Base-by-base conservation (phyloP, 53 echinoderm and acorn worm genomes). In the Glandiceps talaboti region DNA sequence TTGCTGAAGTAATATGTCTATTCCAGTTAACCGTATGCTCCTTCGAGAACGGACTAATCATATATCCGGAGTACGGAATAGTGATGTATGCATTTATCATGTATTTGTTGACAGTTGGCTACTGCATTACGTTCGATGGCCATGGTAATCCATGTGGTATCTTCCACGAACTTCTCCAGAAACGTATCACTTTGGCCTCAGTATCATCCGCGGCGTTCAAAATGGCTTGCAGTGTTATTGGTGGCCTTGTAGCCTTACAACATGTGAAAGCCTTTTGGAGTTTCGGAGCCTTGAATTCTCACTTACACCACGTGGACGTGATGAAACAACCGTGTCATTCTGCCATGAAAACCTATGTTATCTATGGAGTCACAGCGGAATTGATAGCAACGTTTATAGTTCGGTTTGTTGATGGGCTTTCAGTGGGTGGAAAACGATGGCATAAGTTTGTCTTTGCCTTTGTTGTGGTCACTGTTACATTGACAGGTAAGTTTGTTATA, bases 401-500 rank as follows among this genome's bases (percentile, higher is more conserved):
- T 26, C 83, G 92, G 31, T 86, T 82, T 76, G 76, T 89, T 1
- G 92, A 86, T 28, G 89, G 92, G 76, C 80, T 83, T 31, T 82
- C 83, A 20, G 14, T 86, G 0, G 92, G 92, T 14, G 85, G 85
- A 20, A 74, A 32, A 0, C 73, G 80, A 26, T 86, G 74, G 33
- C 81, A 89, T 81, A 89, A 79, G 25, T 45, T 81, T 28, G 81
- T 90, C 31, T 90, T 90, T 82, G 81, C 90, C 45, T 86, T 92
- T 64, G 80, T 90, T 29, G 78, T 85, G 26, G 96, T 90, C 0
- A 74, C 76, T 28, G 89, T 93, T 33, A 84, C 92, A 1, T 31
- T 96, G 25, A 78, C 84, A 88, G 90, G 93, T 93, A 82, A 81
- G 81, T n/a, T n/a, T n/a, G n/a, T n/a, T n/a, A n/a, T n/a, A n/a